Base-by-base conservation (phyloP, 1,140 invertebrate species). In the Cyrtorhinus lividipennis region DNA sequence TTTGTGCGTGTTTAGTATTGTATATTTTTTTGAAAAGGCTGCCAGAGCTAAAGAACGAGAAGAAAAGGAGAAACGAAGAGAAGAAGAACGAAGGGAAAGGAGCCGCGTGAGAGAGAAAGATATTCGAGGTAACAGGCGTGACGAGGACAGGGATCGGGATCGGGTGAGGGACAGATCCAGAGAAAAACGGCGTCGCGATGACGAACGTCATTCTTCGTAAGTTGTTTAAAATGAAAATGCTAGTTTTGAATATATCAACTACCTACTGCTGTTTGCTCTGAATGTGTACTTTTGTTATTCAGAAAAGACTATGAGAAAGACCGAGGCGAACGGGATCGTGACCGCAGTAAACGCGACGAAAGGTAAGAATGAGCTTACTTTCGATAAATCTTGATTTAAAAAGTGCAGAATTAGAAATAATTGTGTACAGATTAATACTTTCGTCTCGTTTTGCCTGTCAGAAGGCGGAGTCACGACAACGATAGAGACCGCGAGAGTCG, bases 21-120 rank as follows among this genome's bases (percentile, higher is more conserved):
- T 38, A 15, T 63, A 60, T 46, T 18, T 62, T 65, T 56, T 60
- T 53, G 10, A n/a, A n/a, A n/a, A 68, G 67, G 59, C 56, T 24
- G 45, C 48, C 23, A 59, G 67, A 38, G 65, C 64, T 15, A 67
- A 67, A 63, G 66, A 67, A 46, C 38, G 67, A 30, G 67, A 68
- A 63, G 67, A 68, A 62, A 68, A 68, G 62, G 67, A 68, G 61
- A 64, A 57, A 62, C 60, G 61, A 25, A 59, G 67, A 46, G 67
- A 68, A 63, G 66, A 68, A 65, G 67, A 68, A 58, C 62, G 67
- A 53, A 64, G 58, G 64, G 66, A 68, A 59, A 61, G 67, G 20
- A 53, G 38, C 27, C 1, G 44, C 46, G 60, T 48, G 2, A 56
- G 64, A 63, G 65, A 66, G 20, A 64, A 61, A 61, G 66, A 66